A percentile compares a stretch with the other conserved stretches of the same genome.
Conservation (phyloP, 2,888 invertebrate genomes). For the Agrotis segetum region DNA sequence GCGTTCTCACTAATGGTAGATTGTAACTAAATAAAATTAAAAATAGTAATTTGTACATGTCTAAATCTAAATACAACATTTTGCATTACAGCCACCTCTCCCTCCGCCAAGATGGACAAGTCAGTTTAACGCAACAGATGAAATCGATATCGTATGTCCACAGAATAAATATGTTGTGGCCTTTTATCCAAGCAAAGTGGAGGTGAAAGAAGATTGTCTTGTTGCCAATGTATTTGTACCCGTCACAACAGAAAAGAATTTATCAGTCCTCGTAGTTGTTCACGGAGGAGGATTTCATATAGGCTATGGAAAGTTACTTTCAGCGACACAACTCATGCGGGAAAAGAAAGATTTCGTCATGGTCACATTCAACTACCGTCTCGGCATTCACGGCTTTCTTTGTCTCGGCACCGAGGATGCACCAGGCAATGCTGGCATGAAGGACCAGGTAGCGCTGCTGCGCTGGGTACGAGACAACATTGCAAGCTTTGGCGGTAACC, state of each 20-base stretch:
- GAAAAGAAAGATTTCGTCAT: conserved; percentile 64
- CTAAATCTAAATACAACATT: too few species aligned
- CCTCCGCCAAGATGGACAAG: conserved; percentile 62
- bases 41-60: too few species aligned
- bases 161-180: conserved; percentile 37
- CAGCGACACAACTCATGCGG: neutral
- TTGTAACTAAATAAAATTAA: too few species aligned
- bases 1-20: too few species aligned
- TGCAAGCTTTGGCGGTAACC: conserved; percentile 72
- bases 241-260: conserved; percentile 68
- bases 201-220: conserved; percentile 76
- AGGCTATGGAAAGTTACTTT: conserved; percentile 56
- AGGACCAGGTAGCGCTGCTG: conserved; percentile 71
- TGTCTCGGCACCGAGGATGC: conserved; percentile 69
- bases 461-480: conserved; percentile 75
- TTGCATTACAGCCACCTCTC: conserved; percentile 47
- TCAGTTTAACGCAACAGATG: conserved; percentile 66
- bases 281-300: conserved; percentile 70
- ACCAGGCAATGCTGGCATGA: conserved; percentile 60
- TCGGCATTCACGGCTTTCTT: conserved; percentile 69
- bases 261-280: conserved; percentile 68
- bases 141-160: conserved; percentile 70
- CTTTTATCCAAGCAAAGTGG: neutral
- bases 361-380: conserved; percentile 69
- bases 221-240: conserved; percentile 78